Evolutionary conservation across 2,888 invertebrate species (phyloP), one percentile per base, ranked within the genome.

Genomic region (Itoplectis maculator): DNA sequence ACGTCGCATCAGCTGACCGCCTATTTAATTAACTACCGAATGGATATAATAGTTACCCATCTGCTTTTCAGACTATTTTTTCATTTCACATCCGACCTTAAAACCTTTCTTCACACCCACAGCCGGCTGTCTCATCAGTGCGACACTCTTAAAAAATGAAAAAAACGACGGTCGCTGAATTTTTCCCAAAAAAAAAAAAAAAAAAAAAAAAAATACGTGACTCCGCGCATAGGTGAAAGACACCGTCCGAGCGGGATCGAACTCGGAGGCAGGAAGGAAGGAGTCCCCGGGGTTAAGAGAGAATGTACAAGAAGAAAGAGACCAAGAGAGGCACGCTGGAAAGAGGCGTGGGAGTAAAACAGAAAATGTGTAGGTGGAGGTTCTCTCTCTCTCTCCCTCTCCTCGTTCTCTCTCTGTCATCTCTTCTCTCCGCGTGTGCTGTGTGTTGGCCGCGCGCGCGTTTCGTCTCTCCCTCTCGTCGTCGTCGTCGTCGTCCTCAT

Each of bases 261-360:
- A 77, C n/a, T n/a, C 84, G 78, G 80, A 76, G 83, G 83, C 72
- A 76, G 76, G 82, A 72, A 81, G 81, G 77, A 79, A 76, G 68
- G 66, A 35, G 61, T 51, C 72, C 9, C 29, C 69, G 74, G 42
- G 73, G 68, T 66, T 76, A 82, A 79, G 82, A 82, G 79, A 69
- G 40, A 45, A 75, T 69, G 68, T 68, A 68, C 59, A 79, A 79
- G 29, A 49, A 77, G 29, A 69, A 72, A 78, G 45, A 80, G 56
- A 80, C 35, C 42, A 78, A 76, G 79, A 79, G 72, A 37, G 61
- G 9, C 9, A 18, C 61, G 77, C 74, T 77, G 77, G 66, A 70
- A 80, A 75, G 80, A 81, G 77, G 78, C 79, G 81, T 79, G 80
- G 80, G 78, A 74, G 83, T 83, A 80, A 83, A 84, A 84, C 76